Conservation (phyloP, 2,888 invertebrate species). For the Eumerus sabulonum region DNA sequence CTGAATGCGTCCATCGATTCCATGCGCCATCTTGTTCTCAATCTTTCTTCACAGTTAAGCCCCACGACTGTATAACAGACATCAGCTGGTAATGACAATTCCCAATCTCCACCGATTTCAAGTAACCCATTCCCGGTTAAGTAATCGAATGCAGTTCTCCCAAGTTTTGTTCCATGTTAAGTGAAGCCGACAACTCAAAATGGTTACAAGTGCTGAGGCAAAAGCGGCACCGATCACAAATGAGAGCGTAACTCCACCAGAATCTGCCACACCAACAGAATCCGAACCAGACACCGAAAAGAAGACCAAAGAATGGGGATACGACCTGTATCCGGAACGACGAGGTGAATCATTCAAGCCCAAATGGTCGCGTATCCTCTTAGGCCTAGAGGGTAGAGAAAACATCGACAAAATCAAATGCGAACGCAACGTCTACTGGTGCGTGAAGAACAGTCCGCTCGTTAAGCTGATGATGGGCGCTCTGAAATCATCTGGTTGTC, state of each 20-base stretch:
- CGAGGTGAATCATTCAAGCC: conserved; percentile 82
- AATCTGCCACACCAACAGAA: neutral
- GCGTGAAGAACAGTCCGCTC: conserved; percentile 87
- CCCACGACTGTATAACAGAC: conserved; percentile 5
- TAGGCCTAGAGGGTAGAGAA: conserved; percentile 85
- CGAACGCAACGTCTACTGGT: conserved; percentile 88
- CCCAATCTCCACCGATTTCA: neutral
- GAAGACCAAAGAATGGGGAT: conserved; percentile 82
- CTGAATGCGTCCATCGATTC: neutral
- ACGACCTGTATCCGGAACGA: conserved; percentile 91
- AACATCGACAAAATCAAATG: conserved; percentile 87
- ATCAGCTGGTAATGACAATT: conserved; percentile 49
- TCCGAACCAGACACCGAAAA: conserved; percentile 28
- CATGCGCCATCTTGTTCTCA: conserved; percentile 2
- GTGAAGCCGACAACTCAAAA: conserved; percentile 8
- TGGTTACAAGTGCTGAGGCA: conserved; percentile 36
- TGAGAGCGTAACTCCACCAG: too few relatives aligned
- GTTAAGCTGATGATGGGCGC: conserved; percentile 93
- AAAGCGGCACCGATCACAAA: conserved; percentile 20
- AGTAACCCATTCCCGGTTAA: too few relatives aligned
- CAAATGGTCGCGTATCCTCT: conserved; percentile 81
- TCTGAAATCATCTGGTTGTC: conserved; percentile 83
- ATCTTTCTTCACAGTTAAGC: neutral
- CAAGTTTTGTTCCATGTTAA: conserved; percentile 19
- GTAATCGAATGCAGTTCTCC: neutral